A percentile compares a stretch with the other conserved stretches of the same genome.
These are phyloP conservation scores for Eleginops maclovinus DNA, from an alignment of 2,113 vertebrate genomes.

Conservation along the genomic window DNA sequence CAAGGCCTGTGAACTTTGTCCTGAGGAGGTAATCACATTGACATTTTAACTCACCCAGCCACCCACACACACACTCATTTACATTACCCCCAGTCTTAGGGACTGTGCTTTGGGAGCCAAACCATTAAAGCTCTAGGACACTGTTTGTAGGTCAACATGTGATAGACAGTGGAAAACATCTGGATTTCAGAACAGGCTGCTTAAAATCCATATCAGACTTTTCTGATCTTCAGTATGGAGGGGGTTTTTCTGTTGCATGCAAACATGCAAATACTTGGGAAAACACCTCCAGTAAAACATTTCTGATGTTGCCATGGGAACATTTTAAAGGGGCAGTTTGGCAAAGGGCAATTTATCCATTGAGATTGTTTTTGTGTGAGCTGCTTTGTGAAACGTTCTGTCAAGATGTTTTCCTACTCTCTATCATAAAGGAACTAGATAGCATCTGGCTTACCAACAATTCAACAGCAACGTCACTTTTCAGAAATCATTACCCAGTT, in stretches of 20 bases:
- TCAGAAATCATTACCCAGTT: no score
- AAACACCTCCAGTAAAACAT: background rate
- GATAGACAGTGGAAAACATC: background rate
- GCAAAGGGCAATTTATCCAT: no score
- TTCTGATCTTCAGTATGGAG: constrained; percentile 1
- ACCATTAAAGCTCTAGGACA: background rate
- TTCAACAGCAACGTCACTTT: no score
- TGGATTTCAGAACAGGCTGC: constrained; percentile 10
- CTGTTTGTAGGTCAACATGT: background rate
- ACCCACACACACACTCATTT: background rate
- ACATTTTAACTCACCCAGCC: constrained; percentile 18
- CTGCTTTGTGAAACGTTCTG: no score
- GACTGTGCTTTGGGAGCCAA: background rate
- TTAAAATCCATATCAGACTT: background rate
- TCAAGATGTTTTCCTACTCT: no score
- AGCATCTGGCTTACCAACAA: no score
- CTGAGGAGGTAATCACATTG: constrained; percentile 92
- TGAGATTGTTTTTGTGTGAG: no score
- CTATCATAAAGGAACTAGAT: no score
- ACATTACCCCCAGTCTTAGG: constrained; percentile 23
- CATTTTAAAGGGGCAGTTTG: background rate
- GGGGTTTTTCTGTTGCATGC: constrained; percentile 17
- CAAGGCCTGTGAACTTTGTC: constrained; percentile 99
- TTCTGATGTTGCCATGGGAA: background rate
- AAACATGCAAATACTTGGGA: background rate